Conservation (phyloP, 2,797 vertebrate genomes). For the Neostethus bicornis region DNA sequence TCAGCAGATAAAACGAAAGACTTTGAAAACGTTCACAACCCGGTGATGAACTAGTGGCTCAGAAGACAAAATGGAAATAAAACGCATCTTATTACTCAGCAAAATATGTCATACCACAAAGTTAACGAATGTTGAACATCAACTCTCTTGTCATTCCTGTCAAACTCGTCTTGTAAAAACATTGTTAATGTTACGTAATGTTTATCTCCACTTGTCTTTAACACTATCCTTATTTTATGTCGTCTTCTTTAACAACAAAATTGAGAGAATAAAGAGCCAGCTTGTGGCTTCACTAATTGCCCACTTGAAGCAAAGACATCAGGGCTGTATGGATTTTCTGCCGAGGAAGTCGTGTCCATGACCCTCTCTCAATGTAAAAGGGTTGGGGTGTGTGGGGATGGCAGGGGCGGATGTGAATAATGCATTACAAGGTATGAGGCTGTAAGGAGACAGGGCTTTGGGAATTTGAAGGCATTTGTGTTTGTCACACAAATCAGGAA, state of each 20-base stretch:
- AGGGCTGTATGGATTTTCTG: slow-evolving; percentile 83
- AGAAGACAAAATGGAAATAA: too few relatives aligned
- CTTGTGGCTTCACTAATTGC: slow-evolving; percentile 78
- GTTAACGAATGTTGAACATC: background rate
- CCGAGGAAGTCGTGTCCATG: slow-evolving; percentile 72
- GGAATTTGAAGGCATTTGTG: slow-evolving; percentile 82
- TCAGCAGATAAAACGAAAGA: too few relatives aligned
- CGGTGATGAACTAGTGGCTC: too few relatives aligned
- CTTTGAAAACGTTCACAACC: too few relatives aligned
- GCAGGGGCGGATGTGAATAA: slow-evolving; percentile 78
- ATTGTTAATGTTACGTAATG: slow-evolving; percentile 1
- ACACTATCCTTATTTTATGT: slow-evolving; percentile 65
- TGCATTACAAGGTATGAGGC: slow-evolving; percentile 82
- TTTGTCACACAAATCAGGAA: slow-evolving; percentile 80
- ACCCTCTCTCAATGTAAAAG: slow-evolving; percentile 68
- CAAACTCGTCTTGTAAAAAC: slow-evolving; percentile 11
- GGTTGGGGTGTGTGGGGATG: slow-evolving; percentile 23
- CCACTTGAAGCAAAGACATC: slow-evolving; percentile 80
- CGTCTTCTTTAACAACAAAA: slow-evolving; percentile 72
- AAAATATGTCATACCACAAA: background rate
- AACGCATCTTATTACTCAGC: background rate
- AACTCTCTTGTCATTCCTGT: background rate
- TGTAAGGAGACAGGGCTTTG: slow-evolving; percentile 70
- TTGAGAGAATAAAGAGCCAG: slow-evolving; percentile 74
- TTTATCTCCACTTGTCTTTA: slow-evolving; percentile 46